Conservation (phyloP, 2,113 vertebrate genomes). For the Engraulis encrasicolus region DNA sequence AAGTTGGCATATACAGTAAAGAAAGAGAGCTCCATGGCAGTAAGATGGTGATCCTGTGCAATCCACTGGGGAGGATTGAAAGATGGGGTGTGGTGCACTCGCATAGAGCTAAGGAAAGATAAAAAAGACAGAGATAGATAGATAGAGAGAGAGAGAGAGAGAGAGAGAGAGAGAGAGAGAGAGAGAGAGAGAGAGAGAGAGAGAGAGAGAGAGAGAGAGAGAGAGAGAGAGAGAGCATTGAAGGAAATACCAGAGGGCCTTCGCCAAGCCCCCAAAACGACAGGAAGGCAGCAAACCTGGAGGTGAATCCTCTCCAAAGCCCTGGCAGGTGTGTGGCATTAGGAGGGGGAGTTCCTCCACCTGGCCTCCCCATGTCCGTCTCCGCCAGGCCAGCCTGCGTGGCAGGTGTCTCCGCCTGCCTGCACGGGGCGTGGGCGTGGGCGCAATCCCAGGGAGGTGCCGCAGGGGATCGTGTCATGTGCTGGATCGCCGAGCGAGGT, state of each 20-base stretch:
- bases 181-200: not conserved
- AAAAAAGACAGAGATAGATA: slow-evolving; percentile 12
- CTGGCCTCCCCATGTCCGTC: slow-evolving; percentile 67
- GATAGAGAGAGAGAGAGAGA: not conserved
- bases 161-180: not conserved
- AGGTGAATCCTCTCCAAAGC: slow-evolving; percentile 68
- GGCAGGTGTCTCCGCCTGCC: slow-evolving; percentile 60
- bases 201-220: not conserved
- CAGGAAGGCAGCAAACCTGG: slow-evolving; percentile 70
- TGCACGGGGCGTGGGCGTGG: too few relatives aligned
- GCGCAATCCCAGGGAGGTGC: slow-evolving; percentile 31
- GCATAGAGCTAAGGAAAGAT: too few relatives aligned
- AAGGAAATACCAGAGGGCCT: slow-evolving; percentile 72
- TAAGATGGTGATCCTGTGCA: not conserved
- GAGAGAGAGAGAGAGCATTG: slow-evolving; percentile 58
- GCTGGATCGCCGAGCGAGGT: not conserved
- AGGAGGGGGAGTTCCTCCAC: slow-evolving; percentile 65
- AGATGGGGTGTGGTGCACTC: slow-evolving; percentile 8
- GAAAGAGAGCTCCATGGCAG: not conserved
- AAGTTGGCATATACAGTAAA: slow-evolving; percentile 32
- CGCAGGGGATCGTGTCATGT: not conserved
- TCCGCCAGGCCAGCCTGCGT: slow-evolving; percentile 67
- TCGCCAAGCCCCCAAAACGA: slow-evolving; percentile 61
- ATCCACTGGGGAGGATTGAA: not conserved
- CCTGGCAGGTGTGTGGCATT: slow-evolving; percentile 74